These are phyloP conservation scores for Andrena praecox DNA, from an alignment of 2,888 invertebrate species.

Conservation along the genomic window DNA sequence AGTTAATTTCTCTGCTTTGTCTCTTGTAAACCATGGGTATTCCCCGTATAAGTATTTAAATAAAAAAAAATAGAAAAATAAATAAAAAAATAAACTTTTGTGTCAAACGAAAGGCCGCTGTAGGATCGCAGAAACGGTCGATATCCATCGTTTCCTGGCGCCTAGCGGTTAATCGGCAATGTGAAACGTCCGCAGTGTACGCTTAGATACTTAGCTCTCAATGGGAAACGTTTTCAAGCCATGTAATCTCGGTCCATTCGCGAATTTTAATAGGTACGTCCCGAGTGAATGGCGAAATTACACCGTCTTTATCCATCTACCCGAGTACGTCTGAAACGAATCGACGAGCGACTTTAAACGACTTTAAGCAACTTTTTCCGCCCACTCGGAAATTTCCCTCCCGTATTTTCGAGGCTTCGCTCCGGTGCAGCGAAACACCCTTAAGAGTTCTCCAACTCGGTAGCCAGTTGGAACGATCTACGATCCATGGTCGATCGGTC, in stretches of 20 bases:
- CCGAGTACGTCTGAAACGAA: neutral
- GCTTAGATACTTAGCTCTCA: neutral
- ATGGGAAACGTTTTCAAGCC: constrained; percentile 3
- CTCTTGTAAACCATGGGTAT: no score
- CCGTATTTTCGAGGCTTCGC: neutral
- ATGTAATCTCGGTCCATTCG: neutral
- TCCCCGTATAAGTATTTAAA: no score
- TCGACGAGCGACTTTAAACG: neutral
- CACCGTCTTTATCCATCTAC: neutral
- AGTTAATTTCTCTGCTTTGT: no score
- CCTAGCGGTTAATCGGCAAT: constrained; percentile 20
- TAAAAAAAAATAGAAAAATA: no score
- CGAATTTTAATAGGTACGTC: neutral
- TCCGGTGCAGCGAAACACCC: neutral
- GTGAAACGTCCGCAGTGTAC: constrained; percentile 1
- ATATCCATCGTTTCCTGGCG: constrained; percentile 22
- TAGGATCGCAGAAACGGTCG: constrained; percentile 17
- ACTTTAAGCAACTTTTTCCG: neutral
- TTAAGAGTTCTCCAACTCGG: constrained; percentile 33
- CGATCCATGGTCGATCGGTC: constrained; percentile 9
- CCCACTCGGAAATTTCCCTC: neutral
- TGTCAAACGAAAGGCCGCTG: neutral
- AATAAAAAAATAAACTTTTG: no score
- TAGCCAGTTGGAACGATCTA: constrained; percentile 14
- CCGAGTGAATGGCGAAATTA: neutral